Evolutionary conservation across 2,888 invertebrate genomes (phyloP).

Genomic region (Caenorhabditis sulstoni): DNA sequence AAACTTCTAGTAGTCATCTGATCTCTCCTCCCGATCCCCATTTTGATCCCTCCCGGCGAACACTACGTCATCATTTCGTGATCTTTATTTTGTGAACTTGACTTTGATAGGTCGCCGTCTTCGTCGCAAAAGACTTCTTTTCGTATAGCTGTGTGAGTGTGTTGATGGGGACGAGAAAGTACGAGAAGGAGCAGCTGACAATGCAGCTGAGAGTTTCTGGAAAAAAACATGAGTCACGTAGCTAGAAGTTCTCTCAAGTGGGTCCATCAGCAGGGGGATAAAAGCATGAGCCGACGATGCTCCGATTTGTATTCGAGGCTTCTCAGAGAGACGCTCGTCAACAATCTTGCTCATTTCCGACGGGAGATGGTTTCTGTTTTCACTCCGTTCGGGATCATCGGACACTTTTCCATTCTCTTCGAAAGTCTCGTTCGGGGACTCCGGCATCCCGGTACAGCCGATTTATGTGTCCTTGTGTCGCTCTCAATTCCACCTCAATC

Average conservation of each 20-base stretch:
- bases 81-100: slow-evolving; percentile 53
- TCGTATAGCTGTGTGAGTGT: slow-evolving; percentile 26
- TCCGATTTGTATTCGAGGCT: slow-evolving; percentile 2
- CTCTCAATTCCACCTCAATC: slow-evolving; percentile 7
- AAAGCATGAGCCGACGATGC: slow-evolving; percentile 4
- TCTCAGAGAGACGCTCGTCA: background rate
- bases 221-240: slow-evolving; percentile 37
- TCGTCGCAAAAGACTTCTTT: background rate
- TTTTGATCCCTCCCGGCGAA: slow-evolving; percentile 44
- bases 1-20: slow-evolving; percentile 35
- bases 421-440: too few relatives aligned
- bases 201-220: slow-evolving; percentile 15
- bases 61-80: slow-evolving; percentile 45
- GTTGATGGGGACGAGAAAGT: slow-evolving; percentile 16
- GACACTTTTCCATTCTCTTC: background rate
- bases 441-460: too few relatives aligned
- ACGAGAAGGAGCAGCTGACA: slow-evolving; percentile 20
- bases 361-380: too few relatives aligned
- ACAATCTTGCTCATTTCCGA: slow-evolving; percentile 2
- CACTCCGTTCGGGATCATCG: too few relatives aligned
- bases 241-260: slow-evolving; percentile 13
- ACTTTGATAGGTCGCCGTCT: slow-evolving; percentile 33
- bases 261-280: too few relatives aligned
- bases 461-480: too few relatives aligned
- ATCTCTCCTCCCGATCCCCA: slow-evolving; percentile 22